Evolutionary conservation across 2,797 vertebrate species (phyloP), one percentile per base, ranked within the genome.

Genomic region (Epinephelus awoara): DNA sequence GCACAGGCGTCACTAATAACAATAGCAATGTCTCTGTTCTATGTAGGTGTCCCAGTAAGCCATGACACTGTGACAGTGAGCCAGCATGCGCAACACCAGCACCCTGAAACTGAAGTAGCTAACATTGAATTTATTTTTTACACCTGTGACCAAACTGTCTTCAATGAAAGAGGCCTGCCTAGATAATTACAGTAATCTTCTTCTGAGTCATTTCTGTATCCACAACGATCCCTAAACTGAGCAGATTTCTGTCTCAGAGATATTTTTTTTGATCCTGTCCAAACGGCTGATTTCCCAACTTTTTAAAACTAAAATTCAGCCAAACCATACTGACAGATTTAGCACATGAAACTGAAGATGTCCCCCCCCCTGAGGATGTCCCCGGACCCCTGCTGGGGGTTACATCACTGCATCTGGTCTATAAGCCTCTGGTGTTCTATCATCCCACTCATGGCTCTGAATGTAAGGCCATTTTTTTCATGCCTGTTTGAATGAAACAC

Each of bases 381-480:
- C 62, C 42, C 0, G 0, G 18, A 75, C 68, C 66, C 59, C 77
- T 15, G n/a, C 61, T 23, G 77, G 57, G 68, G 57, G 34, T 79
- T 55, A 62, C 51, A 23, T 73, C 57, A 59, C 58, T n/a, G 54
- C 72, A 58, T 54, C 58, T 65, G 61, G 23, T 51, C 52, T 61
- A 9, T 75, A 77, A 86, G 12, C 25, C 52, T 51, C 49, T 55
- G 54, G 56, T 52, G 76, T 73, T 67, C 51, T 29, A 21, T 73
- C 82, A 91, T 78, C 77, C 49, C 23, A 61, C 56, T 44, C 19
- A 12, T 54, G 52, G 27, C 65, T 67, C 58, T 69, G 27, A 71
- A 75, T 58, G 17, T 52, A 25, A 71, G 21, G 54, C 55, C 63
- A 21, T 58, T 64, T 72, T 65, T 72, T 74, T 2, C 57, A 58